These are phyloP conservation scores for Panthera leo DNA, from an alignment of 2,113 vertebrate genomes.

Conservation along the genomic window DNA sequence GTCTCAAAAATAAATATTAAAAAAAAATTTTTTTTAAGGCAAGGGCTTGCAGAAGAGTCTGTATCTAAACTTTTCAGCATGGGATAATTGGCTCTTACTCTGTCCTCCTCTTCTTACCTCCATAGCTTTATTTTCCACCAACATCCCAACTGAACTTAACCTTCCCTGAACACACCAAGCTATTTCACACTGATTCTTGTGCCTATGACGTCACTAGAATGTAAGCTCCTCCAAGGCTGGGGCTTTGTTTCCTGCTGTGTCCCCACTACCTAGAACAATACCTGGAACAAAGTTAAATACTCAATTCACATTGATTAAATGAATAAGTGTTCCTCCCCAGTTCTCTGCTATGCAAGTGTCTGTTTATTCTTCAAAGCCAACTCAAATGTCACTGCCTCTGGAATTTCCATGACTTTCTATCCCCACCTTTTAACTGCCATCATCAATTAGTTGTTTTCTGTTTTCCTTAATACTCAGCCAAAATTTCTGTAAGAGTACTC, in stretches of 20 bases:
- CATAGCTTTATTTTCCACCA: neutral
- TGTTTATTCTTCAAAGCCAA: slow-evolving; percentile 35
- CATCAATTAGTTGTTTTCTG: neutral
- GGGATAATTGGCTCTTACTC: neutral
- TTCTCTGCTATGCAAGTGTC: neutral
- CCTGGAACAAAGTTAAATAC: neutral
- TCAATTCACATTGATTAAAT: neutral
- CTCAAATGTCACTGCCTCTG: neutral
- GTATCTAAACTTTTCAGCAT: neutral
- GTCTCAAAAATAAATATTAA: too few species aligned
- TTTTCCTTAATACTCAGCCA: neutral
- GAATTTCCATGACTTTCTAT: neutral
- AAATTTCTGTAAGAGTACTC: neutral
- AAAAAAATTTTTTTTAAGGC: neutral
- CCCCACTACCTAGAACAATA: neutral
- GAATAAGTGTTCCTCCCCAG: neutral
- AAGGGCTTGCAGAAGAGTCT: neutral
- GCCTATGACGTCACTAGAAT: neutral
- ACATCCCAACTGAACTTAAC: neutral
- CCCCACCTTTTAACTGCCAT: neutral
- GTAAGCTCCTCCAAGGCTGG: neutral
- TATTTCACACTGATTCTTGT: neutral
- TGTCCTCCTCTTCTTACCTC: neutral
- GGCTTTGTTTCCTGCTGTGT: neutral
- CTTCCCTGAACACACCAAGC: neutral